phyloP scores from a whole-genome alignment of 2,888 invertebrate species.

The Geotrupes spiniger region DNA sequence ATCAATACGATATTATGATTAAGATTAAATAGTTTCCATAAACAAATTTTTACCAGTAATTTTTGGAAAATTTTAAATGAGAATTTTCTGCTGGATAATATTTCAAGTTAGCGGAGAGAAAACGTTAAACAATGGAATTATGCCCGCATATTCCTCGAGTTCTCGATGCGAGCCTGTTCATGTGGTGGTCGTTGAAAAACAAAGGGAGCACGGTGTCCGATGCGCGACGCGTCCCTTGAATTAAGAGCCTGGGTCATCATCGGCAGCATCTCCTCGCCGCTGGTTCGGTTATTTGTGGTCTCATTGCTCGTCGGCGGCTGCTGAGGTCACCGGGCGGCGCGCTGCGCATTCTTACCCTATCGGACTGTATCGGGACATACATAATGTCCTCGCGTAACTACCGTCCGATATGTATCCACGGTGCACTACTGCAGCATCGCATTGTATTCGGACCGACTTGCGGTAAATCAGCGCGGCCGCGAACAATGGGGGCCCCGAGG shows the following conservation, averaged over 20 bases:
- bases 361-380: constrained; percentile 31
- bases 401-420: constrained; percentile 35
- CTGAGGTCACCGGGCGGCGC: not conserved
- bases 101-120: too few relatives aligned
- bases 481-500: constrained; percentile 42
- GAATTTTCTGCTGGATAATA: too few relatives aligned
- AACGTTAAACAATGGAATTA: too few relatives aligned
- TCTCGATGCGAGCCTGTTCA: too few relatives aligned
- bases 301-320: constrained; percentile 25
- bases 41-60: too few relatives aligned
- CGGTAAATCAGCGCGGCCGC: constrained; percentile 42
- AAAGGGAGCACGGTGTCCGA: too few relatives aligned
- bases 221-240: constrained; percentile 11
- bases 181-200: too few relatives aligned
- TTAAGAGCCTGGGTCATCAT: constrained; percentile 18
- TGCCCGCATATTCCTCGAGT: too few relatives aligned
- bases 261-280: constrained; percentile 10
- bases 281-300: constrained; percentile 14
- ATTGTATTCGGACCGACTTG: constrained; percentile 44
- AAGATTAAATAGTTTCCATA: too few relatives aligned
- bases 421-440: constrained; percentile 43
- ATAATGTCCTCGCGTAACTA: constrained; percentile 32
- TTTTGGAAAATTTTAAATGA: too few relatives aligned
- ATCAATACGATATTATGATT: too few relatives aligned
- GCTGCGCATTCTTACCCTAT: constrained; percentile 29